These are phyloP conservation scores for Danio kyathit DNA, from an alignment of 2,797 vertebrate genomes.

Conservation along the genomic window DNA sequence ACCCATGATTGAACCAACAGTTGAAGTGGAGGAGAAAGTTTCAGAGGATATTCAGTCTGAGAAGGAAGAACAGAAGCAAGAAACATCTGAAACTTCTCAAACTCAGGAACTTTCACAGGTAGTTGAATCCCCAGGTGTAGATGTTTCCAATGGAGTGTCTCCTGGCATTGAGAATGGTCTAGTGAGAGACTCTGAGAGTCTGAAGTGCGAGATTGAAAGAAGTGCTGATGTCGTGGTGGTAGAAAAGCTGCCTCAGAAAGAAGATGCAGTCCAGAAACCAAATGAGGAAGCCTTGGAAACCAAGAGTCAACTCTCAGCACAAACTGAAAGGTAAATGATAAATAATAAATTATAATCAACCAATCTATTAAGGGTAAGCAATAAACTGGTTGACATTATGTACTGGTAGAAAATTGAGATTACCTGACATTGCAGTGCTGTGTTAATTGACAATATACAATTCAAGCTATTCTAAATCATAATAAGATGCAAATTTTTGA, in stretches of 20 bases:
- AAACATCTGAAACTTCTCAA: constrained; percentile 11
- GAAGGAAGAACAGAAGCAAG: constrained; percentile 14
- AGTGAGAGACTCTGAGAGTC: constrained; percentile 2
- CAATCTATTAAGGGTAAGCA: background rate
- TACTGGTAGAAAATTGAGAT: background rate
- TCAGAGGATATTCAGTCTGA: constrained; percentile 12
- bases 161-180: constrained; percentile 33
- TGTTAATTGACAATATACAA: too few species aligned
- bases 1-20: background rate
- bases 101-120: constrained; percentile 45
- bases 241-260: background rate
- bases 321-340: constrained; percentile 45
- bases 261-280: background rate
- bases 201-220: constrained; percentile 6
- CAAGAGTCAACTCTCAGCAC: constrained; percentile 2
- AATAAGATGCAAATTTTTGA: too few species aligned
- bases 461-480: too few species aligned
- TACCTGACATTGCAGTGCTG: background rate
- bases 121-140: constrained; percentile 1
- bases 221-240: background rate
- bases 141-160: constrained; percentile 26
- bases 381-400: background rate
- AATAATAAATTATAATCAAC: background rate
- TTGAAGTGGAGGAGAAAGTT: constrained; percentile 33
- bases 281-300: constrained; percentile 7